Conservation (phyloP, 2,113 vertebrate species). For the Bos javanicus region DNA sequence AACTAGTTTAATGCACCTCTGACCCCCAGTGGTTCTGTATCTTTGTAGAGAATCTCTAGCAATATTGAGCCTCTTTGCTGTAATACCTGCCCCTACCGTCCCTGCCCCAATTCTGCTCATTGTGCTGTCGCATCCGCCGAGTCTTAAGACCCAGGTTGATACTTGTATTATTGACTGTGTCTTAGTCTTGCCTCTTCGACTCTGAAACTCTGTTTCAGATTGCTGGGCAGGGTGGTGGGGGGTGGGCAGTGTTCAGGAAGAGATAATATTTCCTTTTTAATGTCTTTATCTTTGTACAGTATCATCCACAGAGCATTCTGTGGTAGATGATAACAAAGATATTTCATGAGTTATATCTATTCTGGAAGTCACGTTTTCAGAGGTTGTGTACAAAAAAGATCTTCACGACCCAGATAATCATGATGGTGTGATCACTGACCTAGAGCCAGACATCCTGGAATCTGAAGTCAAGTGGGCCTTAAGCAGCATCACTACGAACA, state of each 20-base stretch:
- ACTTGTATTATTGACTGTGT: background rate
- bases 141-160: background rate
- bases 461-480: too few relatives aligned
- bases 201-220: background rate
- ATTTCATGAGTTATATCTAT: background rate
- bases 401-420: too few relatives aligned
- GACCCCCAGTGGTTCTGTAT: background rate
- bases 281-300: background rate
- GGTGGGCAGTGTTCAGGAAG: background rate
- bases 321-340: background rate
- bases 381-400: background rate
- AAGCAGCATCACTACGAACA: too few relatives aligned
- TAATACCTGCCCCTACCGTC: background rate
- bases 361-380: background rate
- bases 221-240: accelerated
- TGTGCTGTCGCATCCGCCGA: background rate
- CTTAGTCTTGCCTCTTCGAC: background rate
- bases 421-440: too few relatives aligned
- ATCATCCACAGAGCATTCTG: background rate
- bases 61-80: accelerated
- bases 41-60: background rate
- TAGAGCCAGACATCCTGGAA: too few relatives aligned
- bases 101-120: background rate
- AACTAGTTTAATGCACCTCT: background rate
- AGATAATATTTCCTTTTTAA: background rate